Base-by-base conservation (phyloP, 2,888 invertebrate genomes). In the Onchidella celtica region DNA sequence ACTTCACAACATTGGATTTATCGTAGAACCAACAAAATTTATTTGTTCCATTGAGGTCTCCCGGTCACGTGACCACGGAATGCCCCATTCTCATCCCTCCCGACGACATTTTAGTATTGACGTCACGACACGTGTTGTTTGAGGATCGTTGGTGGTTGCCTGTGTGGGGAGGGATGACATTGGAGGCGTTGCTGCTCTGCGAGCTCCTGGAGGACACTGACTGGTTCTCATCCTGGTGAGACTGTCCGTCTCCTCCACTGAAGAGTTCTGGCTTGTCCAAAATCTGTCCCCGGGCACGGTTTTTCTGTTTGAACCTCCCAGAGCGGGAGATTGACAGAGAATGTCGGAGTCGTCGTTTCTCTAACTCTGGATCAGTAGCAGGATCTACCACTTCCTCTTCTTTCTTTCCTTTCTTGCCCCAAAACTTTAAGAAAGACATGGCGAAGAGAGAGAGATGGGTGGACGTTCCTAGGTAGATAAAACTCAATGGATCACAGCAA, bases 321-420 rank as follows among this genome's bases (percentile, higher is more conserved):
- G 90, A 90, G 40, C 90, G 82, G n/a, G 90, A 90, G 82, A 90
- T 89, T 1, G 90, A 90, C 83, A 90, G 84, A 9, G 88, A 85
- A 72, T 90, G 89, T 34, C 88, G 87, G 40, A 89, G 79, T 68
- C 86, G 84, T 65, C 89, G 86, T 75, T 89, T 89, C 68, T 90
- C 89, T 34, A 85, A 84, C 66, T 90, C 90, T 0, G 87, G 84
- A 32, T 90, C 90, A 24, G 69, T 81, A 59, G 61, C 38, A 24
- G 55, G 55, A 14, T 80, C 82, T 76, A 47, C 40, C 6, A 32
- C 34, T 21, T 80, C 83, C 1, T 65, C 40, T 3, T 77, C 80
- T 1, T 79, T 79, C 59, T 80, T 77, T 9, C 34, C 68, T 32
- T 80, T 79, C 27, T 61, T 70, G 21, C 70, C 70, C 79, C 79